Base-by-base conservation (phyloP, 2,797 vertebrate genomes). In the Clarias laeviceps region DNA sequence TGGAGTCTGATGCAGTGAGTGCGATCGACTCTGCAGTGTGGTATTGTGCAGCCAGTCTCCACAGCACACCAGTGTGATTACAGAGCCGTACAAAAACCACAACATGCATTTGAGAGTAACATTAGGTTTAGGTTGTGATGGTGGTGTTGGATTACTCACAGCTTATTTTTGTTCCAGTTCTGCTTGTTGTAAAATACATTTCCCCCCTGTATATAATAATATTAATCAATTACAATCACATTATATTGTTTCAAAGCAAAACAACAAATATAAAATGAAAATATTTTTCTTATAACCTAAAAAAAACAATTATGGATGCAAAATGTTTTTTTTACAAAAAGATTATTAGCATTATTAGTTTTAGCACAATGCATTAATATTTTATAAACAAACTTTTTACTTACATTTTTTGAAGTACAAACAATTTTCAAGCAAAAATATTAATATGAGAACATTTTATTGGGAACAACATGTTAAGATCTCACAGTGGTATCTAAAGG, bases 31-130 rank as follows among this genome's bases (percentile, higher is more conserved):
- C 61, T 29, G 37, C 59, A 80, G 61, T 80, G 4, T 80, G 78
- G 78, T 80, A 80, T 5, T 80, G 59, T 45, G 78, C 61, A 80
- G 78, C 78, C 78, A 80, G 78, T 45, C 17, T 29, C 61, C 78
- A 80, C 78, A 80, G 78, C 15, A 45, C 65, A 3, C 32, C 54
- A 37, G 9, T 34, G 74, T 78, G 29, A 59, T 34, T 27, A 66
- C 7, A 80, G 24, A 66, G 78, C 37, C 50, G 78, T 65, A 65
- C 78, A 80, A 65, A 80, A 64, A 65, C 62, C 34, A 12, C 54
- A 34, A 0, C 27, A 6, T 73, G 18, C n/a, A 2, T 27, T 54
- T 20, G 6, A 64, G 62, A 27, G 27, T 68, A 20, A 68, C 15
- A 37, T 68, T 68, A 34, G 15, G 29, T 34, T 6, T 18, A 22